Base-by-base conservation (phyloP, 2,797 vertebrate genomes). In the Onychomys arenicola region DNA sequence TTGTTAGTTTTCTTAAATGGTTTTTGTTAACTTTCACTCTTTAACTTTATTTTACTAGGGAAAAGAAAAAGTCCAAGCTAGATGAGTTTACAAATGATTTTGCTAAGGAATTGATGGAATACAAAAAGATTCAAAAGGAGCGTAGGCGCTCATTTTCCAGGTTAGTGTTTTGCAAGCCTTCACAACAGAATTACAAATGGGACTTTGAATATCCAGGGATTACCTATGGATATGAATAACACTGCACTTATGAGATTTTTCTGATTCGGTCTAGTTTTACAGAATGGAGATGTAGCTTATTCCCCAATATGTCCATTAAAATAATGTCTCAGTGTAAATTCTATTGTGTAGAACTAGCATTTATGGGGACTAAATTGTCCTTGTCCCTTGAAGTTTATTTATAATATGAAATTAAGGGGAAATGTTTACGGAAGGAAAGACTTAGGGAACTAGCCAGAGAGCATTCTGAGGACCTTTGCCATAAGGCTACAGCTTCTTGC, bases 71-170 rank as follows among this genome's bases (percentile, higher is more conserved):
- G 98, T 99, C 99, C 95, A 99, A 99, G 98, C 99, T 99, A 98
- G 99, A 99, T 99, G 99, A 99, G 98, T 99, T 99, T 98, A 99
- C 99, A 98, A 99, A 99, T 98, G 99, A 99, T 99, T 99, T 99
- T 99, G 99, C 99, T 98, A 99, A 99, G 99, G 99, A 99, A 98
- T 99, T 99, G 96, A 99, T 99, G 99, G 99, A 99, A 98, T 99
- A 99, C 98, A 99, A 99, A 99, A 99, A 99, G 98, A 99, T 99
- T 98, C 99, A 99, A 98, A 99, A 99, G 98, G 99, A 99, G 98
- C 99, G 99, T 98, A 99, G 99, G 97, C 99, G 99, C 59, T 99
- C 99, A 94, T 99, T 99, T 98, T 99, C 99, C 97, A 99, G 99
- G 99, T 99, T 99, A 99, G 98, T 98, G 96, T 98, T 98, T 98